Evolutionary conservation across 2,797 vertebrate species (phyloP).

Genomic region (Chiloscyllium punctatum): DNA sequence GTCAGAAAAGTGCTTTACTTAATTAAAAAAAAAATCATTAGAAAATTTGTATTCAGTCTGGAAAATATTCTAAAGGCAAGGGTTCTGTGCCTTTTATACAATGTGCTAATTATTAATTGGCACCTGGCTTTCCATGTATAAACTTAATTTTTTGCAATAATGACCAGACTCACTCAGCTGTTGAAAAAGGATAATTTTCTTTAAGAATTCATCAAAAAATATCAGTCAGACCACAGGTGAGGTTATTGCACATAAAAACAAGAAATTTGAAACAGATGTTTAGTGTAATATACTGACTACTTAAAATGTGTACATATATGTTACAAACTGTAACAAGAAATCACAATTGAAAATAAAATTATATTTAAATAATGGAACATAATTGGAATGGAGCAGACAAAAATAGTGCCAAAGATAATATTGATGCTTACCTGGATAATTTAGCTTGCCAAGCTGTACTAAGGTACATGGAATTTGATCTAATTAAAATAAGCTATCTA

Average conservation of each 20-base stretch:
- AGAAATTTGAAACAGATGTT: constrained; percentile 17
- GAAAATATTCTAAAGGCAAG: constrained; percentile 20
- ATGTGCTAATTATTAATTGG: constrained; percentile 19
- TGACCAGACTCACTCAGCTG: neutral
- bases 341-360: neutral
- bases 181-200: neutral
- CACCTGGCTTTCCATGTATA: constrained; percentile 1
- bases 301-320: neutral
- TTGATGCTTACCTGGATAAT: constrained; percentile 6
- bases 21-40: constrained; percentile 26
- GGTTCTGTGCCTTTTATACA: constrained; percentile 5
- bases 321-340: neutral
- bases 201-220: neutral
- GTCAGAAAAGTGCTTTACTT: neutral
- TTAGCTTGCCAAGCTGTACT: neutral
- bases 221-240: neutral
- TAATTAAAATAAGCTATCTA: neutral
- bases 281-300: neutral
- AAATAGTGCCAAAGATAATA: neutral
- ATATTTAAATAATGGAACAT: neutral
- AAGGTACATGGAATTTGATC: neutral
- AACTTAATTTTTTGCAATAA: neutral
- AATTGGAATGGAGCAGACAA: neutral
- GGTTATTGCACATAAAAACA: neutral
- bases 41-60: neutral